Percentiles rank a stretch among this genome's conserved stretches.
Evolutionary conservation across 2,888 invertebrate species (phyloP).

Genomic region (Autographa gamma): DNA sequence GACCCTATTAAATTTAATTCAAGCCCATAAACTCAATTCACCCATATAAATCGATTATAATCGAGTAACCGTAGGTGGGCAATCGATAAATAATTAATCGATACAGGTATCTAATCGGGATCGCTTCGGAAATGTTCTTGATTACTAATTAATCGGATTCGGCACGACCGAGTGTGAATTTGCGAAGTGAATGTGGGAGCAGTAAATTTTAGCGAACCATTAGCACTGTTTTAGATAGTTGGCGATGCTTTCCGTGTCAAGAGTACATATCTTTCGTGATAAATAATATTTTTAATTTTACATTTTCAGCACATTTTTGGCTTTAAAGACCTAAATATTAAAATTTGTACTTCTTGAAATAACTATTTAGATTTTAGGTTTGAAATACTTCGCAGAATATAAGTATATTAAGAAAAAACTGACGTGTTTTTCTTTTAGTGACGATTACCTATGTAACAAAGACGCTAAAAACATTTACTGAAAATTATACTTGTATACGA

Average conservation of each 20-base stretch:
- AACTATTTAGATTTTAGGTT: too few species aligned
- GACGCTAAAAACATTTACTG: too few species aligned
- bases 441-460: too few species aligned
- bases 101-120: slow-evolving; percentile 42
- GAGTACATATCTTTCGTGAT: background rate
- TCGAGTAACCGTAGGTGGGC: slow-evolving; percentile 23
- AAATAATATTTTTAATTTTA: too few species aligned
- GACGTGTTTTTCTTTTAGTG: too few species aligned
- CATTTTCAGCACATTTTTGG: too few species aligned
- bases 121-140: slow-evolving; percentile 32
- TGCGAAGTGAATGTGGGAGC: slow-evolving; percentile 31
- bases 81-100: slow-evolving; percentile 47
- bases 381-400: too few species aligned
- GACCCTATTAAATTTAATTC: slow-evolving; percentile 26
- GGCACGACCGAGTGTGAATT: slow-evolving; percentile 46
- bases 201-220: slow-evolving; percentile 25
- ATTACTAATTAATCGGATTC: slow-evolving; percentile 50
- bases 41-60: slow-evolving; percentile 36
- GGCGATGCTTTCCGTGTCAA: background rate
- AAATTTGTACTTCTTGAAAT: too few species aligned
- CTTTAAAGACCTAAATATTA: too few species aligned
- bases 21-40: slow-evolving; percentile 32
- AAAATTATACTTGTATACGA: background rate
- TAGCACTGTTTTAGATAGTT: slow-evolving; percentile 7
- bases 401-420: too few species aligned